Evolutionary conservation across 2,797 vertebrate species (phyloP).

Genomic region (Furcifer pardalis): DNA sequence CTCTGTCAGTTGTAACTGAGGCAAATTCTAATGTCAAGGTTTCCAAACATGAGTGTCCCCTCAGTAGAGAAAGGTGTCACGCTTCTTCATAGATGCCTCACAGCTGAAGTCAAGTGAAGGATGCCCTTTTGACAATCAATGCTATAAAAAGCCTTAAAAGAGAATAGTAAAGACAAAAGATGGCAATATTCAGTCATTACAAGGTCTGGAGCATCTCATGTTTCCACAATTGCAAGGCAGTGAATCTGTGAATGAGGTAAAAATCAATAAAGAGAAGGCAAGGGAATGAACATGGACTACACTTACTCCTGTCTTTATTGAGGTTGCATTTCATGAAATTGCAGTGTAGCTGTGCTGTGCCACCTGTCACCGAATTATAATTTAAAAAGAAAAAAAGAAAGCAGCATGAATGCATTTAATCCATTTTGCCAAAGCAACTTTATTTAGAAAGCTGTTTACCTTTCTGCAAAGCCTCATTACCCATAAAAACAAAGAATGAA

Average conservation of each 20-base stretch:
- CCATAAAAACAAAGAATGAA: slow-evolving; percentile 82
- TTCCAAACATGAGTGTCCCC: slow-evolving; percentile 7
- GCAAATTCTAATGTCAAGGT: not conserved
- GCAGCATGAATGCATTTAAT: slow-evolving; percentile 63
- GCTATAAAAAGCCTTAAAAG: slow-evolving; percentile 17
- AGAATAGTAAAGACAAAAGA: slow-evolving; percentile 31
- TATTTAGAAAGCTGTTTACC: slow-evolving; percentile 82
- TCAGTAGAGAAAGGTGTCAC: not conserved
- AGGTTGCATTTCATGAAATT: not conserved
- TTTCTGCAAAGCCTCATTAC: slow-evolving; percentile 81
- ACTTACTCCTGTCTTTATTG: slow-evolving; percentile 51
- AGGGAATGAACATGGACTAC: slow-evolving; percentile 43
- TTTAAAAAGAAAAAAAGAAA: not conserved
- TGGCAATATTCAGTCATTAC: slow-evolving; percentile 30
- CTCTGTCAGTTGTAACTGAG: slow-evolving; percentile 6
- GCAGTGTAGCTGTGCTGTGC: slow-evolving; percentile 40
- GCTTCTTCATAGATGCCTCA: not conserved
- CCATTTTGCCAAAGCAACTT: slow-evolving; percentile 75
- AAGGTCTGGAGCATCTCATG: slow-evolving; percentile 33
- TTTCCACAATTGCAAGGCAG: slow-evolving; percentile 46
- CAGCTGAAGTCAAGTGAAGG: not conserved
- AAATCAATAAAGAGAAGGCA: slow-evolving; percentile 46
- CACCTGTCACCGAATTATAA: slow-evolving; percentile 41
- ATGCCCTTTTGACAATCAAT: slow-evolving; percentile 47
- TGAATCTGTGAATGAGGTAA: slow-evolving; percentile 45